phyloP scores from a whole-genome alignment of 2,888 invertebrate species.

The Callinectes sapidus region DNA sequence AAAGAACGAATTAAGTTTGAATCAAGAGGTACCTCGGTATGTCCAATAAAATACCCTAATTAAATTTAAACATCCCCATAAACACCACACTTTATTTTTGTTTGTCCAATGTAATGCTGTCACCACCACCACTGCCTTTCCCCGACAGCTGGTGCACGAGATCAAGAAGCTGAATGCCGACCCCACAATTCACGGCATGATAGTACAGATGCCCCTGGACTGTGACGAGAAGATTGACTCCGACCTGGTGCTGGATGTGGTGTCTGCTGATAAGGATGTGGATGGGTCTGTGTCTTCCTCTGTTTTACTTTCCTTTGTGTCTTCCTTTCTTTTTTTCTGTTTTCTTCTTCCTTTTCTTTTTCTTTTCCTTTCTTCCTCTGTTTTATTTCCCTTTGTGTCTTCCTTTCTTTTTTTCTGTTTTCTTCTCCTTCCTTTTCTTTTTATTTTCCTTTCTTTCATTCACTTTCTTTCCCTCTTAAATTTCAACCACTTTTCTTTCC shows the following conservation, averaged over 20 bases:
- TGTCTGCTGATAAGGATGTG: slow-evolving; percentile 93
- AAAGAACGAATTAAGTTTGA: too few relatives aligned
- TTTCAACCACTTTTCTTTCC: too few relatives aligned
- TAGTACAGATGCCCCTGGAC: slow-evolving; percentile 97
- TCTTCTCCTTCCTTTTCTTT: too few relatives aligned
- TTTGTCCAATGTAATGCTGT: too few relatives aligned
- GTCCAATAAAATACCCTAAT: too few relatives aligned
- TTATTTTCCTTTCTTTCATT: too few relatives aligned
- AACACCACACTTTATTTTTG: too few relatives aligned
- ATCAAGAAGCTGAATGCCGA: slow-evolving; percentile 88
- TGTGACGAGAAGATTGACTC: slow-evolving; percentile 88
- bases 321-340: neutral
- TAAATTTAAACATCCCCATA: too few relatives aligned
- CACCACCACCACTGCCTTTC: neutral
- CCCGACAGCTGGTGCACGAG: slow-evolving; percentile 81
- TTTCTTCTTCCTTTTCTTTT: too few relatives aligned
- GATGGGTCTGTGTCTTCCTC: slow-evolving; percentile 84
- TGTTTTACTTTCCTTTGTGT: neutral
- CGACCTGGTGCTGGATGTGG: slow-evolving; percentile 89
- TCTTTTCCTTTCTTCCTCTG: too few relatives aligned
- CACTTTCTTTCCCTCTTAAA: too few relatives aligned
- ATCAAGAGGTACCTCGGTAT: too few relatives aligned
- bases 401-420: neutral
- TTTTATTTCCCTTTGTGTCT: neutral
- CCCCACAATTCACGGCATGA: slow-evolving; percentile 91